A percentile compares a stretch with the other conserved stretches of the same genome.
Conservation (phyloP, 2,888 invertebrate genomes). For the Rugalucina vietnamica region DNA sequence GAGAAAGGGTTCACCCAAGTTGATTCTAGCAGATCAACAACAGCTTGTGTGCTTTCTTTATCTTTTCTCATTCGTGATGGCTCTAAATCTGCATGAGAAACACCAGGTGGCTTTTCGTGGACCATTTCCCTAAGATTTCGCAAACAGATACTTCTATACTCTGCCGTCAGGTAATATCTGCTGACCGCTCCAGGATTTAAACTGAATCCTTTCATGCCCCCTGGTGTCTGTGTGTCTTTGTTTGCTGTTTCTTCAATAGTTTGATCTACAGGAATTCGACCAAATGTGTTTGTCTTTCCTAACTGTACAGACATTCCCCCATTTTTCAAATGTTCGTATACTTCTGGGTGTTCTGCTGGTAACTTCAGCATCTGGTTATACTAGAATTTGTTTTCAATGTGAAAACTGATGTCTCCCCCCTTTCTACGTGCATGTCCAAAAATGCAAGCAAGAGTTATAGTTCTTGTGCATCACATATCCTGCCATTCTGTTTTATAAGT, state of each 20-base stretch:
- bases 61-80: neutral
- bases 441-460: no score
- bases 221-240: constrained; percentile 53
- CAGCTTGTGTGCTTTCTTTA: neutral
- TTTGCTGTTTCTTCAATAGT: constrained; percentile 41
- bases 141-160: no score
- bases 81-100: no score
- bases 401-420: no score
- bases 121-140: no score
- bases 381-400: no score
- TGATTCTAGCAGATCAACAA: constrained; percentile 31
- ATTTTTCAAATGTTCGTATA: constrained; percentile 38
- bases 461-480: no score
- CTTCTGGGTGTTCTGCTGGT: neutral
- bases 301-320: neutral
- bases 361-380: no score
- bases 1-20: constrained; percentile 49
- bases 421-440: no score
- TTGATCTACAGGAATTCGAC: constrained; percentile 50
- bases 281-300: constrained; percentile 46
- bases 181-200: constrained; percentile 46
- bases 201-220: constrained; percentile 44
- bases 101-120: no score
- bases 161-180: constrained; percentile 46
- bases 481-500: no score